A percentile compares a stretch with the other conserved stretches of the same genome.
Evolutionary conservation across 2,888 invertebrate species (phyloP).

Genomic region (Sialis fuliginosa): DNA sequence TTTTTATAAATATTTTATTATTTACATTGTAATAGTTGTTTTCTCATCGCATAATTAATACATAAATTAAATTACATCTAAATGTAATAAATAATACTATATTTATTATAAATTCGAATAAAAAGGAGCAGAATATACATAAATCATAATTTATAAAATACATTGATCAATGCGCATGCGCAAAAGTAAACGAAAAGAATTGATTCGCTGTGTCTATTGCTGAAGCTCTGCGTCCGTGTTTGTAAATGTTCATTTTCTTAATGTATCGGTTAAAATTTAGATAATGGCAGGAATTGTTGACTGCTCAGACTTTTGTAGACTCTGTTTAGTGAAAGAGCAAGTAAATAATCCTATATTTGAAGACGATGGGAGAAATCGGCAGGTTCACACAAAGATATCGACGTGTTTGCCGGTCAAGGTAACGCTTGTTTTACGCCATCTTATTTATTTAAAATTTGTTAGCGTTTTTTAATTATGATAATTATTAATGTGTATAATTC

Average conservation of each 20-base stretch:
- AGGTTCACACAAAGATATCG: slow-evolving; percentile 48
- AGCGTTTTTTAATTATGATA: no score
- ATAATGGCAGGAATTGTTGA: slow-evolving; percentile 24
- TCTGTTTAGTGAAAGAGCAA: slow-evolving; percentile 27
- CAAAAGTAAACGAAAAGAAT: background rate
- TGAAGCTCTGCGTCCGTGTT: background rate
- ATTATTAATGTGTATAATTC: no score
- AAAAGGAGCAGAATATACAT: no score
- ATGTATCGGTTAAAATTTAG: slow-evolving; percentile 1
- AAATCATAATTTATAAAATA: no score
- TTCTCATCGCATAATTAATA: no score
- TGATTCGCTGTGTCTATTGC: background rate
- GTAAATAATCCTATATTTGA: slow-evolving; percentile 53
- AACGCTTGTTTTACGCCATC: slow-evolving; percentile 21
- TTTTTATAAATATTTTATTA: no score
- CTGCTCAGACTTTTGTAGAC: slow-evolving; percentile 24
- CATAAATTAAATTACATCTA: no score
- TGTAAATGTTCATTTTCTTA: background rate
- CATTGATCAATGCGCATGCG: background rate
- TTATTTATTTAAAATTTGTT: background rate
- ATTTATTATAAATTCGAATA: no score
- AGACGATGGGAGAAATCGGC: slow-evolving; percentile 39
- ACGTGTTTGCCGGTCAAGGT: slow-evolving; percentile 60
- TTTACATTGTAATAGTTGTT: no score
- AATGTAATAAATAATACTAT: no score